Evolutionary conservation across 2,888 invertebrate species (phyloP), one percentile per base, ranked within the genome.

Genomic region (Leptopilina myrica): DNA sequence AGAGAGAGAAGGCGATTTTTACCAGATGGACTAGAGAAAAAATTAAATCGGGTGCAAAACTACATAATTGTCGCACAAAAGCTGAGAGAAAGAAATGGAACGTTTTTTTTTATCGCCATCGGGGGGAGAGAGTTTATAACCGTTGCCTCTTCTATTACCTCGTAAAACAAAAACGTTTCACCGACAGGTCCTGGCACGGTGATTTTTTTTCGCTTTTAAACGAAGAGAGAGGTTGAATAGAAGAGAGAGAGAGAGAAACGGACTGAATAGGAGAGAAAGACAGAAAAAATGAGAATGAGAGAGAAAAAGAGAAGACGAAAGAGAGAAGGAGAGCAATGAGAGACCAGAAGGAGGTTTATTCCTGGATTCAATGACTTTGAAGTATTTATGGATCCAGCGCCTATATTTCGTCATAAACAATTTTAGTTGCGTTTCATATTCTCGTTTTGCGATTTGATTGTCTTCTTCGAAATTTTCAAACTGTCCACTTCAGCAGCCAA

Each of bases 371-470:
- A 87, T 86, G 86, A 86, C 88, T 85, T 87, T 84, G 84, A 83
- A 82, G 84, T 88, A 88, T 88, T 88, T 88, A 87, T 86, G 88
- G 88, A 88, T 80, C 84, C 85, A 82, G 83, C 83, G 80, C 66
- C 33, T 76, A 86, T 76, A 86, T 88, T 89, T 90, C 89, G 87
- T 90, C 88, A 89, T 88, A 86, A 88, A 86, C 87, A 85, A 84
- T 86, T 86, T 86, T 86, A 85, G 80, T 76, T 65, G 59, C 83
- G 84, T 85, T 83, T 78, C 77, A 80, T 78, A 79, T 77, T 67
- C 81, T 66, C 76, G 76, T 49, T 33, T 33, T 49, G 79, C 78
- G 78, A 66, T 73, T 59, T 62, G 64, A 66, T 75, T 75, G 73
- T 65, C 77, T 73, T 56, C 56, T 65, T 62, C 14, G 76, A 73